Base-by-base conservation (phyloP, 2,888 invertebrate species). In the Lasioglossum villosulum region DNA sequence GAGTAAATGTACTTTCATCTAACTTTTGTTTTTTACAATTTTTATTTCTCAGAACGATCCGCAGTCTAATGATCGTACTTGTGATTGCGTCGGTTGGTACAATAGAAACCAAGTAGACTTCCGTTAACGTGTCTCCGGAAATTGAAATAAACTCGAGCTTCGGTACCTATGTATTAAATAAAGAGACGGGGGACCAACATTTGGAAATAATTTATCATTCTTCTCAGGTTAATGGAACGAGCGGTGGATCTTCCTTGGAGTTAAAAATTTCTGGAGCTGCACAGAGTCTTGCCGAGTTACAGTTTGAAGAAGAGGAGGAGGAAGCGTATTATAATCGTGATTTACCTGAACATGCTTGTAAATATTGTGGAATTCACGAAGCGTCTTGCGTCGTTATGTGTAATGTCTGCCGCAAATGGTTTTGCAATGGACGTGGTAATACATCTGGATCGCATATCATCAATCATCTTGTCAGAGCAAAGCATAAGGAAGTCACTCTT, bases 401-500 rank as follows among this genome's bases (percentile, higher is more conserved):
- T 95, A 99, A 99, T 95, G 97, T 98, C 85, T 99, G 99, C 95
- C 99, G 99, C 95, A 99, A 99, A 95, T 99, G 99, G 99, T 99
- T 99, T 95, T 99, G 99, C 95, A 99, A 99, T 96, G 99, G 99
- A 1, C 97, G 99, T 82, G 99, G 99, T 27, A 99, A 98, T 94
- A 99, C 99, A 1, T 99, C 99, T 0, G 99, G 99, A 42, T 99
- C 99, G 74, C 99, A 99, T 94, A 99, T 99, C 91, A 98, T 99
- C 91, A 99, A 99, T 95, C 99, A 99, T 96, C 96, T 99, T 94
- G 99, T 99, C 86, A 96, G 99, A 88, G 99, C 99, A n/a, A 99
- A 99, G 95, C 99, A 99, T 95, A 99, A 99, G 96, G 99, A 99
- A 96, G 99, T 99, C 0, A 99, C 99, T 0, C 96, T 99, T 73